Conservation (phyloP, 2,797 vertebrate species). For the Eupleurogrammus muticus region DNA sequence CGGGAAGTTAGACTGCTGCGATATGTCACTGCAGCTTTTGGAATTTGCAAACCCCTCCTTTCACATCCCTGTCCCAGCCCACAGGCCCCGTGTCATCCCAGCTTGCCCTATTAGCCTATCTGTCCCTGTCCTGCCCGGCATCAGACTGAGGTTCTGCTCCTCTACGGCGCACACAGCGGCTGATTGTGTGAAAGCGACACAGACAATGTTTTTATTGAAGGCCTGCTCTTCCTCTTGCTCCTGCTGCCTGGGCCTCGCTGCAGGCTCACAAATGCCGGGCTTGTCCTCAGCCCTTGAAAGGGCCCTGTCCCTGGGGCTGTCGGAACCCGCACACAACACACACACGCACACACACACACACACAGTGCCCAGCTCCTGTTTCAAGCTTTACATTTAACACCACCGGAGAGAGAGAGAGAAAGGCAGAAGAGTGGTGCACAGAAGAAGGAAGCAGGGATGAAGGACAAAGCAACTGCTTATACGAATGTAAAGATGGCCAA, state of each 20-base stretch:
- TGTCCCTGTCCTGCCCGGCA: conserved; percentile 51
- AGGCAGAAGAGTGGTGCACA: conserved; percentile 44
- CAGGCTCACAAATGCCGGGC: conserved; percentile 82
- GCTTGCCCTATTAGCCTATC: conserved; percentile 64
- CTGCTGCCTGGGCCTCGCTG: conserved; percentile 66
- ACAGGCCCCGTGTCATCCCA: conserved; percentile 45
- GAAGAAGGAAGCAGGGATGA: conserved; percentile 18
- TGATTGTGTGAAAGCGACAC: conserved; percentile 81
- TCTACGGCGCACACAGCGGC: conserved; percentile 73
- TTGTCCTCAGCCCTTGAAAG: conserved; percentile 87
- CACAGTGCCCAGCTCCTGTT: conserved; percentile 81
- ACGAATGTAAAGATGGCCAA: conserved; percentile 42
- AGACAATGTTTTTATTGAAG: conserved; percentile 91
- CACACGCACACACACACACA: conserved; percentile 74
- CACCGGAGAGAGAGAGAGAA: conserved; percentile 64
- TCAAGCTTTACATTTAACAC: conserved; percentile 89
- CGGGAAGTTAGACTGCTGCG: conserved; percentile 19
- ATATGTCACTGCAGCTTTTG: not conserved
- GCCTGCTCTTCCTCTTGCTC: conserved; percentile 87
- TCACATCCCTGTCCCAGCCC: conserved; percentile 31
- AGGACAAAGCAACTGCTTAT: conserved; percentile 20
- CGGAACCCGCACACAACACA: conserved; percentile 68
- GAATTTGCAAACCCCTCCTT: conserved; percentile 17
- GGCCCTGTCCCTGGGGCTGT: conserved; percentile 76
- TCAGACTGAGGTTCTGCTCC: conserved; percentile 58